phyloP scores from a whole-genome alignment of 2,113 vertebrate genomes.

The Macaca nemestrina region DNA sequence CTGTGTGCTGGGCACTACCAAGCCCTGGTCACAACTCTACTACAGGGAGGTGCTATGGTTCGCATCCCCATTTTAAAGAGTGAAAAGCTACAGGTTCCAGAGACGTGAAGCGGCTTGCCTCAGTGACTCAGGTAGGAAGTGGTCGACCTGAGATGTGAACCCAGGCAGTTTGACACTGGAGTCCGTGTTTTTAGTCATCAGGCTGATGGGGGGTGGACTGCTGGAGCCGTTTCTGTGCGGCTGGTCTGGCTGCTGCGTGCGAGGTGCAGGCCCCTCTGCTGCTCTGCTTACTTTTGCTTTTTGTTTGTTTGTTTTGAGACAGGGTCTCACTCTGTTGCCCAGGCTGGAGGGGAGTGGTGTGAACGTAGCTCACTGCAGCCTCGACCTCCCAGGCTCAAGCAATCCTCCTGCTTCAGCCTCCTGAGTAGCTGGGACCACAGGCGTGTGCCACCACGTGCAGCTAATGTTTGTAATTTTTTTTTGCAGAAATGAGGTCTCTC shows the following conservation, averaged over 20 bases:
- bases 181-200: neutral
- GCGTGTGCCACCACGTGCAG: too few relatives aligned
- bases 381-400: too few relatives aligned
- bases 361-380: too few relatives aligned
- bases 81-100: neutral
- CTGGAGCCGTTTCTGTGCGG: neutral
- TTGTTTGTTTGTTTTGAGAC: too few relatives aligned
- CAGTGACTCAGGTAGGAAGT: neutral
- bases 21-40: neutral
- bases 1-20: neutral
- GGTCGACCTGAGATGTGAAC: neutral
- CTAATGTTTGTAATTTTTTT: too few relatives aligned
- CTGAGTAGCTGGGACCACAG: too few relatives aligned
- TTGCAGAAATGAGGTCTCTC: too few relatives aligned
- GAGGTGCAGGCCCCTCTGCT: neutral
- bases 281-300: neutral
- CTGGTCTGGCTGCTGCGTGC: neutral
- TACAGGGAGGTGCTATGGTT: neutral
- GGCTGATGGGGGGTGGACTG: neutral
- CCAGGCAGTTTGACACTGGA: too few relatives aligned
- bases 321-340: too few relatives aligned
- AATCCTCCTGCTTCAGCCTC: too few relatives aligned
- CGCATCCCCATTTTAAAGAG: neutral
- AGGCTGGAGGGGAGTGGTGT: too few relatives aligned
- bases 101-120: neutral